A percentile compares a stretch with the other conserved stretches of the same genome.
phyloP scores from a whole-genome alignment of 2,113 vertebrate genomes.

The Enhydra lutris region DNA sequence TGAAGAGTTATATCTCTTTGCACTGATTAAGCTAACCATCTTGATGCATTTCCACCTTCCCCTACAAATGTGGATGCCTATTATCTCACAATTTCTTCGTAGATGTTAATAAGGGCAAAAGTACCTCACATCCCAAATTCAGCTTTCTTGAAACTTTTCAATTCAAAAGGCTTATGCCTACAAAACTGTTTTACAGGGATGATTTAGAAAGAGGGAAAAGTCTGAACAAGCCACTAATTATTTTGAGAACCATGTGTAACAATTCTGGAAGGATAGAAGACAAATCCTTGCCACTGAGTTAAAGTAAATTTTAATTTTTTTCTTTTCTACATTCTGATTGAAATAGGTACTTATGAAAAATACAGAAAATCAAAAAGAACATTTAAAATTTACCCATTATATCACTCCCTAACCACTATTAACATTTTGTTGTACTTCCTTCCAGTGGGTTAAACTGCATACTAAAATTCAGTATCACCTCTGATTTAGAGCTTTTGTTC shows the following conservation, averaged over 20 bases:
- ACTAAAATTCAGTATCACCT: background rate
- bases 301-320: background rate
- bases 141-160: conserved; percentile 19
- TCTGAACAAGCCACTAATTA: conserved; percentile 26
- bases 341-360: conserved; percentile 6
- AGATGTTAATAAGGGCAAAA: conserved; percentile 25
- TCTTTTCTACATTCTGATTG: background rate
- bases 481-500: background rate
- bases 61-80: background rate
- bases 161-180: background rate
- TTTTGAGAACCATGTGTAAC: background rate
- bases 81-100: background rate
- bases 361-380: conserved; percentile 21
- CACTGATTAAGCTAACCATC: background rate
- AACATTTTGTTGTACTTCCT: background rate
- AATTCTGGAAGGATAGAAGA: background rate
- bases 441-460: background rate
- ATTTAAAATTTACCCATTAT: conserved; percentile 20
- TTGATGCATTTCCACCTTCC: background rate
- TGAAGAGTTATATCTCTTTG: conserved; percentile 8
- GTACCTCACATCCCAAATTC: background rate
- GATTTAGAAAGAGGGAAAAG: background rate
- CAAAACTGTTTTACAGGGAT: background rate
- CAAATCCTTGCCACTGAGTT: conserved; percentile 14
- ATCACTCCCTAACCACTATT: background rate